Percentiles rank a stretch among this genome's conserved stretches.
Evolutionary conservation across 1,140 invertebrate species (phyloP).

Genomic region (Epicauta chinensis): DNA sequence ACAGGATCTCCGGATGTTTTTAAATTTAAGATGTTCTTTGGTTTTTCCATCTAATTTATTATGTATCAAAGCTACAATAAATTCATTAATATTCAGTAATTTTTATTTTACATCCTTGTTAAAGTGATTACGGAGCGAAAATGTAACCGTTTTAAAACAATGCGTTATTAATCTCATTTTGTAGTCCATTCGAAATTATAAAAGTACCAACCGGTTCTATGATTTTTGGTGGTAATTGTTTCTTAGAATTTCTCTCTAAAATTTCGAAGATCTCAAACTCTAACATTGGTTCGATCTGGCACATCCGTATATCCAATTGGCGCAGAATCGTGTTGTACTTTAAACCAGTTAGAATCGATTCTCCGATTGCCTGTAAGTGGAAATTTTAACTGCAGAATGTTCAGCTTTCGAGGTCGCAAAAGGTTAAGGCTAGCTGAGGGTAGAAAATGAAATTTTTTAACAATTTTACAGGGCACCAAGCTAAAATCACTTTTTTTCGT

Average conservation of each 20-base stretch:
- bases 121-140: too few species aligned
- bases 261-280: constrained; percentile 14
- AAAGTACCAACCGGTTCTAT: constrained; percentile 5
- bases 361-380: constrained; percentile 18
- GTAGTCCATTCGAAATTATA: constrained; percentile 1
- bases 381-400: too few species aligned
- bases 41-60: too few species aligned
- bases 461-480: too few species aligned
- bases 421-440: too few species aligned
- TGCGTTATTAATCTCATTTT: constrained; percentile 1
- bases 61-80: too few species aligned
- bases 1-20: too few species aligned
- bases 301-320: constrained; percentile 26
- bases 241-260: constrained; percentile 4
- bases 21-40: neutral
- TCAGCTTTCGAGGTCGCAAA: too few species aligned
- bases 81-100: too few species aligned
- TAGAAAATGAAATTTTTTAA: too few species aligned
- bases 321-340: constrained; percentile 16
- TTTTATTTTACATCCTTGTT: too few species aligned
- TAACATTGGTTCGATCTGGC: constrained; percentile 11
- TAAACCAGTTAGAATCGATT: constrained; percentile 14
- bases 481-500: too few species aligned
- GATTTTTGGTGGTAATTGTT: neutral
- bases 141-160: neutral